Evolutionary conservation across 2,113 vertebrate species (phyloP), one percentile per base, ranked within the genome.

Genomic region (Todiramphus chloris): DNA sequence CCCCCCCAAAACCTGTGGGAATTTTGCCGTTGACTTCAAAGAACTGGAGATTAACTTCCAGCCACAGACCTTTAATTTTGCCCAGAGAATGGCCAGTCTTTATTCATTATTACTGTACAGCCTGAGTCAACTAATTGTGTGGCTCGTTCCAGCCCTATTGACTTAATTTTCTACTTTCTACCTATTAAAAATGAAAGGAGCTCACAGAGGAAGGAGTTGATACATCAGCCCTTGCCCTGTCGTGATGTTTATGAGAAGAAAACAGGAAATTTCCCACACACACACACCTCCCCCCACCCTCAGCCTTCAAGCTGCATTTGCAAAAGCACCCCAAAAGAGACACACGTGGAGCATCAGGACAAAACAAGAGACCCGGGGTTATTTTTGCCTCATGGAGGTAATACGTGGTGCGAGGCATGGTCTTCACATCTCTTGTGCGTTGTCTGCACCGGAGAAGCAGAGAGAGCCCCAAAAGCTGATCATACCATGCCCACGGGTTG

Each of bases 371-470:
- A 23, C 35, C 39, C 5, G 2, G 64, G 30, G 51, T 19, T 37
- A 4, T 33, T 74, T 95, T 41, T 66, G 80, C 95, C 90, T 97
- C 95, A 78, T 18, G 84, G 96, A 96, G 94, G 90, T 94, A 35
- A 76, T 44, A 14, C 0, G 1, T 19, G 69, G 59, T 69, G 20
- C 11, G 0, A 60, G 66, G 30, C 14, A 31, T 0, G 9, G 56
- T 70, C 51, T 30, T 81, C 19, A 2, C 31, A 21, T 9, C 33
- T 33, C 27, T 46, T 27, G 51, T 28, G 51, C 14, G 1, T 35
- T 20, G 55, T 20, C n/a, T 12, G 37, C n/a, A 3, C 31, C 3
- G 4, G 33, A 62, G 50, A 41, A 74, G 78, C n/a, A 17, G 51
- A 18, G 31, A 17, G 27, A 84, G 58, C 13, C 5, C 31, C 31